Percentiles rank a stretch among this genome's conserved stretches.
phyloP scores from a whole-genome alignment of 2,797 vertebrate species.

The Nannoperca obscura region DNA sequence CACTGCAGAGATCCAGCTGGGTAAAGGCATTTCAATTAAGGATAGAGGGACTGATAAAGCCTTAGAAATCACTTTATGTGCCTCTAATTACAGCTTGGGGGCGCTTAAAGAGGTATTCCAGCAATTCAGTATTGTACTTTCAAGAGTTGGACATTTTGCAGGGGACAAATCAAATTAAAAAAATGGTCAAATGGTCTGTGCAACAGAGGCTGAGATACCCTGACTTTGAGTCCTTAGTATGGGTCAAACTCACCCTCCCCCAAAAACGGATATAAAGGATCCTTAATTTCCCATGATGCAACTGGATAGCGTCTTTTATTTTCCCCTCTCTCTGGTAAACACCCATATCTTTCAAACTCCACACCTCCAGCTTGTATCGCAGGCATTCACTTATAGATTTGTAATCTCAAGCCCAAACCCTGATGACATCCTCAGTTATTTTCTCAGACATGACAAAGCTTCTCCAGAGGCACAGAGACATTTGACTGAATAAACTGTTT shows the following conservation, averaged over 20 bases:
- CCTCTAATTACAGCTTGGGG: slow-evolving; percentile 27
- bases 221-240: no score
- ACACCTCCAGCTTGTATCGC: not conserved
- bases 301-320: not conserved
- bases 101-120: not conserved
- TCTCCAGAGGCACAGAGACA: not conserved
- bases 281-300: not conserved
- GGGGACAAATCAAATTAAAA: not conserved
- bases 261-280: no score
- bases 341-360: not conserved
- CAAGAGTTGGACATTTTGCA: not conserved
- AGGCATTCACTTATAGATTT: not conserved
- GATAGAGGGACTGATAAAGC: not conserved
- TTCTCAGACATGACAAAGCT: not conserved
- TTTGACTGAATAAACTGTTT: not conserved
- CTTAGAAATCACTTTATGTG: not conserved
- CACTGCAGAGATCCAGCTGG: slow-evolving; percentile 31
- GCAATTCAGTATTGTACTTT: not conserved
- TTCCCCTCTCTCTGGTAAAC: not conserved
- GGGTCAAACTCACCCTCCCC: no score
- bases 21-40: slow-evolving; percentile 25
- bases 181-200: not conserved
- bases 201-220: not conserved
- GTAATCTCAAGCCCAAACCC: not conserved
- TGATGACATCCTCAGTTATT: not conserved